A percentile compares a stretch with the other conserved stretches of the same genome.
Conservation (phyloP, 2,888 invertebrate species). For the Nebria salina region DNA sequence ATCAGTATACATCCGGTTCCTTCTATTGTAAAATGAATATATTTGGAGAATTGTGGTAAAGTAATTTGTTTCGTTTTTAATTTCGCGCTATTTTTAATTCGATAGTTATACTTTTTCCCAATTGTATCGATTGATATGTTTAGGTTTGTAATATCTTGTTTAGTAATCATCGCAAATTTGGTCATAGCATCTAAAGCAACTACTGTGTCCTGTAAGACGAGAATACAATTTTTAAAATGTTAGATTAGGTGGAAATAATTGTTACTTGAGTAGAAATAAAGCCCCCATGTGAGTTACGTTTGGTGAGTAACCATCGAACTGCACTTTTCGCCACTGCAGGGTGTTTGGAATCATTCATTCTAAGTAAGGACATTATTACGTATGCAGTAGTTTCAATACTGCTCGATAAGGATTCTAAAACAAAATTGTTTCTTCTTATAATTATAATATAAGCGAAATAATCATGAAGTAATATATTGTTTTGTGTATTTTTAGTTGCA, state of each 20-base stretch:
- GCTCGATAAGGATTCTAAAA: slow-evolving; percentile 65
- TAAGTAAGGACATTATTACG: slow-evolving; percentile 69
- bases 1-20: slow-evolving; percentile 69
- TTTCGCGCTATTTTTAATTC: slow-evolving; percentile 63
- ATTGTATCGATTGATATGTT: slow-evolving; percentile 62
- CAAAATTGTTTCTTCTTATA: background rate
- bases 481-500: background rate
- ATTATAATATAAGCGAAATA: no score
- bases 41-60: slow-evolving; percentile 62
- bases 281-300: slow-evolving; percentile 75
- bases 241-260: background rate
- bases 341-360: slow-evolving; percentile 64
- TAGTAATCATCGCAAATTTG: slow-evolving; percentile 65
- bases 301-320: slow-evolving; percentile 77
- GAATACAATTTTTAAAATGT: background rate
- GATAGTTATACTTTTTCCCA: slow-evolving; percentile 61
- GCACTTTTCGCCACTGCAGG: slow-evolving; percentile 69
- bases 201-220: slow-evolving; percentile 66
- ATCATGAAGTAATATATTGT: no score
- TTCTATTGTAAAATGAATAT: slow-evolving; percentile 62
- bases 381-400: slow-evolving; percentile 77
- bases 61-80: slow-evolving; percentile 63
- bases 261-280: slow-evolving; percentile 78
- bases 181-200: slow-evolving; percentile 70
- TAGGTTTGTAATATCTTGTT: slow-evolving; percentile 61